A percentile compares a stretch with the other conserved stretches of the same genome.
phyloP scores from a whole-genome alignment of 2,888 invertebrate genomes.

The Eulithis prunata region DNA sequence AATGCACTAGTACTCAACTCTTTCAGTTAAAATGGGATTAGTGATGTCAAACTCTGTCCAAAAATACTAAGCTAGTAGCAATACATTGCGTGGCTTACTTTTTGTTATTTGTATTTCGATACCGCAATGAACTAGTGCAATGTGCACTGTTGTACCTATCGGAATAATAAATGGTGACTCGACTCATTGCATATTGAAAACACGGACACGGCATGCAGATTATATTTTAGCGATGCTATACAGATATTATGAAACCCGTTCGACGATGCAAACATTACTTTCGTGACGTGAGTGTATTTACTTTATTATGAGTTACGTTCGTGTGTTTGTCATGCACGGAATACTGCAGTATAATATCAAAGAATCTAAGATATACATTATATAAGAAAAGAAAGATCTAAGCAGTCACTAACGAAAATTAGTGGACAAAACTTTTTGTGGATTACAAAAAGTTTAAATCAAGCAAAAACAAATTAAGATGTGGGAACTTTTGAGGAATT shows the following conservation, averaged over 20 bases:
- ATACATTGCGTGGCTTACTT: too few relatives aligned
- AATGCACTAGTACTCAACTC: too few relatives aligned
- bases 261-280: constrained; percentile 24
- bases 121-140: constrained; percentile 14
- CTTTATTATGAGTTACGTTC: constrained; percentile 11
- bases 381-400: neutral
- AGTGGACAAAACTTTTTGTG: too few relatives aligned
- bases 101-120: neutral
- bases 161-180: constrained; percentile 35
- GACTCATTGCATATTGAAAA: constrained; percentile 39
- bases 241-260: constrained; percentile 25
- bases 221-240: constrained; percentile 30
- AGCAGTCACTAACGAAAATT: neutral
- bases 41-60: too few relatives aligned
- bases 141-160: constrained; percentile 22
- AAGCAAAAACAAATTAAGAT: too few relatives aligned
- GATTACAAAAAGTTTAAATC: too few relatives aligned
- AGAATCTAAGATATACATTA: too few relatives aligned
- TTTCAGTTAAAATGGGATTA: too few relatives aligned
- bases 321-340: constrained; percentile 4
- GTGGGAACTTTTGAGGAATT: too few relatives aligned
- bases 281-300: constrained; percentile 22
- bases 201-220: constrained; percentile 30
- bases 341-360: neutral
- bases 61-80: too few relatives aligned